A percentile compares a stretch with the other conserved stretches of the same genome.
These are phyloP conservation scores for Cynodonichthys magdalenae DNA, from an alignment of 2,797 vertebrate species.

Conservation along the genomic window DNA sequence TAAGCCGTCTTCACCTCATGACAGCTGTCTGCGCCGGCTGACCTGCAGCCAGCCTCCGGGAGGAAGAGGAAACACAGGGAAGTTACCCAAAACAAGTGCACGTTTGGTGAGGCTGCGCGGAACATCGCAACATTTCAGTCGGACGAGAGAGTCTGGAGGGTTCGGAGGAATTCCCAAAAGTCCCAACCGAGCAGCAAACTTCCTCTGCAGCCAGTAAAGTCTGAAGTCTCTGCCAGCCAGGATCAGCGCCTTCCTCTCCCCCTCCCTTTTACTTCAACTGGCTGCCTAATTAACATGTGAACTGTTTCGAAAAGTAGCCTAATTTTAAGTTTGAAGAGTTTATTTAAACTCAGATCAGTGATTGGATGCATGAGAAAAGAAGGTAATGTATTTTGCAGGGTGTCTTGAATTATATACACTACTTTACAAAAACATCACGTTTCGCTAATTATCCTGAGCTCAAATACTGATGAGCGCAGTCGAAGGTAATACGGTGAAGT, in stretches of 20 bases:
- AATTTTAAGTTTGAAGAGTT: too few species aligned
- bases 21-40: slow-evolving; percentile 83
- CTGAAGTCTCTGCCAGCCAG: neutral
- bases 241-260: slow-evolving; percentile 28
- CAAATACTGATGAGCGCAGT: too few species aligned
- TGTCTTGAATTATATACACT: too few species aligned
- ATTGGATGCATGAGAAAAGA: neutral
- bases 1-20: slow-evolving; percentile 91
- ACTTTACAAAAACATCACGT: too few species aligned
- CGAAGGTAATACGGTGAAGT: too few species aligned
- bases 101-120: slow-evolving; percentile 67
- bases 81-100: slow-evolving; percentile 74
- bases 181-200: slow-evolving; percentile 38
- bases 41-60: slow-evolving; percentile 47
- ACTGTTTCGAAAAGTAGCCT: too few species aligned
- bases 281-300: slow-evolving; percentile 31
- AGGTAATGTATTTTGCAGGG: too few species aligned
- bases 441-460: too few species aligned
- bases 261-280: slow-evolving; percentile 29
- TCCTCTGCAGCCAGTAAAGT: slow-evolving; percentile 43
- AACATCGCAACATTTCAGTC: slow-evolving; percentile 84
- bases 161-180: slow-evolving; percentile 21
- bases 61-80: slow-evolving; percentile 30
- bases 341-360: too few species aligned
- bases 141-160: slow-evolving; percentile 23